Evolutionary conservation across 2,888 invertebrate species (phyloP).

Genomic region (Stenurella melanura): DNA sequence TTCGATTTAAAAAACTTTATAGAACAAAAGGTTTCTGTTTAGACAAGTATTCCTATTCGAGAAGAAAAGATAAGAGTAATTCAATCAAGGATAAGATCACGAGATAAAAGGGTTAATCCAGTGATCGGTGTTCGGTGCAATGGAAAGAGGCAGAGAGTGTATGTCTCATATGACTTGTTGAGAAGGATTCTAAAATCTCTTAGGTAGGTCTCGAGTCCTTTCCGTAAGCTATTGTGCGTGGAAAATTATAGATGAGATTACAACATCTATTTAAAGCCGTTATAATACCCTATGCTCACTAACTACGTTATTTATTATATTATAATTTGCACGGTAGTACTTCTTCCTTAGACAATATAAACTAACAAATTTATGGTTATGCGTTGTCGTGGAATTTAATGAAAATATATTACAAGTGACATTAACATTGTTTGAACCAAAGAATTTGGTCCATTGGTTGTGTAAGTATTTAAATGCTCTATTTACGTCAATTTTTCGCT

Average conservation of each 20-base stretch:
- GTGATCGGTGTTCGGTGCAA: conserved; percentile 12
- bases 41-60: conserved; percentile 5
- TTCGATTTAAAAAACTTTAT: conserved; percentile 18
- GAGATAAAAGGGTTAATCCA: conserved; percentile 15
- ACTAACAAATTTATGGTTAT: conserved; percentile 1
- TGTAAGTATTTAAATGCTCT: no score
- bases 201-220: neutral
- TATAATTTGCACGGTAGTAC: neutral
- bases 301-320: neutral
- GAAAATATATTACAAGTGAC: neutral
- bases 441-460: neutral
- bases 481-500: no score
- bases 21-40: conserved; percentile 19
- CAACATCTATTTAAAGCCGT: neutral
- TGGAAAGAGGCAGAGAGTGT: neutral
- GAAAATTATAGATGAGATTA: neutral
- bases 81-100: conserved; percentile 13
- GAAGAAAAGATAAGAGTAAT: conserved; percentile 17
- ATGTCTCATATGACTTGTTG: conserved; percentile 7
- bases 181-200: conserved; percentile 2
- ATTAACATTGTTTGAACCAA: neutral
- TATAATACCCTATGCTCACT: neutral
- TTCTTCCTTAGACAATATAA: neutral
- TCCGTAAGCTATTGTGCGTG: neutral
- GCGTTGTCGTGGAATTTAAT: neutral